phyloP scores from a whole-genome alignment of 2,888 invertebrate species.

The Lucinisca nassula region DNA sequence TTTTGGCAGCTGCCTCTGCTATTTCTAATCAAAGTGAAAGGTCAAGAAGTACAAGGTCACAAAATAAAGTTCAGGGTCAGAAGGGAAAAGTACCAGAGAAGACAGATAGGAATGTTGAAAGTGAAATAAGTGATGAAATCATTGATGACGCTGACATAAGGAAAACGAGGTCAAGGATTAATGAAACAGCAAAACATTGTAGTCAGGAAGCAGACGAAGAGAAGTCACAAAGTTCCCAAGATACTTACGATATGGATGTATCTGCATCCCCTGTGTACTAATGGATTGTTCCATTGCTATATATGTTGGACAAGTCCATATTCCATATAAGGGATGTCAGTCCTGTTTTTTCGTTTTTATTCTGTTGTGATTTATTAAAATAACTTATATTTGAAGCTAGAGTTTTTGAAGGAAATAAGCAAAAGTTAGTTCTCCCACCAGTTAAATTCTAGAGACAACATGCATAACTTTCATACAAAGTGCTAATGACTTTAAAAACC shows the following conservation, averaged over 20 bases:
- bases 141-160: neutral
- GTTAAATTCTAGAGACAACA: too few relatives aligned
- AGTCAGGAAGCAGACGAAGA: slow-evolving; percentile 8
- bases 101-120: too few relatives aligned
- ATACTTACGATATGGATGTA: slow-evolving; percentile 60
- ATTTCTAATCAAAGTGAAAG: neutral
- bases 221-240: slow-evolving; percentile 39
- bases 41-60: slow-evolving; percentile 14
- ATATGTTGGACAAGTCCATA: too few relatives aligned
- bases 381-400: too few relatives aligned
- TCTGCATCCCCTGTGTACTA: slow-evolving; percentile 62
- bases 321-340: too few relatives aligned
- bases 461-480: too few relatives aligned
- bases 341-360: too few relatives aligned
- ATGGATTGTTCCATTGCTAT: neutral
- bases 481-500: too few relatives aligned
- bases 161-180: neutral
- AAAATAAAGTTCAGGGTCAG: slow-evolving; percentile 10
- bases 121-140: neutral
- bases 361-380: too few relatives aligned
- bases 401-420: too few relatives aligned
- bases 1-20: slow-evolving; percentile 10
- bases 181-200: neutral
- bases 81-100: neutral
- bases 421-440: too few relatives aligned